Evolutionary conservation across 1,140 invertebrate species (phyloP), one percentile per base, ranked within the genome.

Genomic region (Bombyx mandarina): DNA sequence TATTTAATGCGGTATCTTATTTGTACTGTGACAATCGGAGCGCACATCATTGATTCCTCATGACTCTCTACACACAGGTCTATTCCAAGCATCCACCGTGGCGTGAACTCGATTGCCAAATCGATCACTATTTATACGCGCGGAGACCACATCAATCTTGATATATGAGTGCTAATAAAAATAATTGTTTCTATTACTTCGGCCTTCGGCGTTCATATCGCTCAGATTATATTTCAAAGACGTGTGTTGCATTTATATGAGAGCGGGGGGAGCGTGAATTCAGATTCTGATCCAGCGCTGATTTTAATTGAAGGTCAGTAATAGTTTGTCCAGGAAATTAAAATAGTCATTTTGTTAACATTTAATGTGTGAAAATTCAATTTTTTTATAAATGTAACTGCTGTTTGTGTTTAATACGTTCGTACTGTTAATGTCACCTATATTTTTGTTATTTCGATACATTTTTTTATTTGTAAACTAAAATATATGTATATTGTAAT

Each of bases 121-220:
- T 79, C 70, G 66, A 81, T 79, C 73, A 81, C 78, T 83, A 81
- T 83, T 81, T 80, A 79, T 79, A 81, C 61, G 26, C 71, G 10
- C 71, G 10, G 10, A n/a, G 10, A 18, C 46, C 12, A 47, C 12
- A n/a, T 18, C 46, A n/a, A 47, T 47, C 10, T 47, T 47, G 10
- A 5, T 47, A 18, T 47, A n/a, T 8, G 12, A 18, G 46, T 18
- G 46, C 10, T 47, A 10, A 47, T 47, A 47, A 47, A n/a, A 18
- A 10, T 47, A 47, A n/a, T 47, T 35, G 26, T 35, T 35, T 35
- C 26, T 35, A 35, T 35, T 35, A 35, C 26, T 35, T 35, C 26
- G 26, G 26, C 26, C 26, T 35, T 35, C 26, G 26, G 26, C 4
- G 26, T 5, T 35, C 26, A 35, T 35, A 35, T 35, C 26, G 58